These are phyloP conservation scores for Oreochromis tanganicae DNA, from an alignment of 2,113 vertebrate species.

Conservation along the genomic window DNA sequence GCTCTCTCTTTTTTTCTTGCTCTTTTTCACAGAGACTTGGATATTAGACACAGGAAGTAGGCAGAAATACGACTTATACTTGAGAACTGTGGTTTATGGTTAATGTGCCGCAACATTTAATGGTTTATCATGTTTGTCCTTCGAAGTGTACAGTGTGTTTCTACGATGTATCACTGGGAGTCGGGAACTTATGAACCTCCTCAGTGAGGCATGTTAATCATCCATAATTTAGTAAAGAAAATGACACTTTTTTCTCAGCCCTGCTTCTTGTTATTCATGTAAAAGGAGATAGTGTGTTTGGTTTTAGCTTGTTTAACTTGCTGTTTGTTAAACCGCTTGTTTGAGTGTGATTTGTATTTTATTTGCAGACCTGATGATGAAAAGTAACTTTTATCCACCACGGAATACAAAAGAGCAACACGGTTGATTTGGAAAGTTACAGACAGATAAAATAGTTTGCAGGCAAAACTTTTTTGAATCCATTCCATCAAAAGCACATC, in stretches of 20 bases:
- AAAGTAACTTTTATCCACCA: neutral
- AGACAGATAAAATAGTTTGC: neutral
- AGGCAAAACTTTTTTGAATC: neutral
- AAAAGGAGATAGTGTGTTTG: neutral
- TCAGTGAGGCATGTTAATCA: neutral
- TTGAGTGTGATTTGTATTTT: neutral
- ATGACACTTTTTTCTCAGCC: neutral
- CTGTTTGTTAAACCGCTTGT: neutral
- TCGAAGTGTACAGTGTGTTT: neutral
- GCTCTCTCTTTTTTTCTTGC: neutral
- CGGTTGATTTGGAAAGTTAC: neutral
- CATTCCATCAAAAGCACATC: fast-evolving
- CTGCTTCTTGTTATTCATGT: neutral
- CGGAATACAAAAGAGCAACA: neutral
- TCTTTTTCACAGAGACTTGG: neutral
- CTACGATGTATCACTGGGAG: neutral
- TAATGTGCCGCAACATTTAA: neutral
- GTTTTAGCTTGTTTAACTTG: neutral
- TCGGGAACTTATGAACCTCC: neutral
- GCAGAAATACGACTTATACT: neutral
- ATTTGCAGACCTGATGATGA: neutral
- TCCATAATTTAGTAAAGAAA: neutral
- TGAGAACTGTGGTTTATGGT: neutral
- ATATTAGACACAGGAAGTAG: neutral
- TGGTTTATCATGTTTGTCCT: neutral